A percentile compares a stretch with the other conserved stretches of the same genome.
Conservation (phyloP, 2,888 invertebrate species). For the Phanerotoma sp. region DNA sequence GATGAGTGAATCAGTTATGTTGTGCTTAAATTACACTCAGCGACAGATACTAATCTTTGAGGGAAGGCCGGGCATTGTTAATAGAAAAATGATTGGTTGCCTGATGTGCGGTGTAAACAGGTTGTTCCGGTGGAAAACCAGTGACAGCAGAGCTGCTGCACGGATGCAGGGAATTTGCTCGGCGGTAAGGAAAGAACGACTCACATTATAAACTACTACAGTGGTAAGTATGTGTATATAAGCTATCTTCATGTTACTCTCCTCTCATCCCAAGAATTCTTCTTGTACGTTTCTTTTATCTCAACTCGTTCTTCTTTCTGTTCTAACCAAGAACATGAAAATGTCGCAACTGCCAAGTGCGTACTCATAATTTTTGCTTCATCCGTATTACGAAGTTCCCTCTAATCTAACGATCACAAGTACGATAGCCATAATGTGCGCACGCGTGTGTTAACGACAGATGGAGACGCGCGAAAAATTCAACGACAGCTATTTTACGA, state of each 20-base stretch:
- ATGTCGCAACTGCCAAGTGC: constrained; percentile 31
- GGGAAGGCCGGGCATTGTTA: constrained; percentile 46
- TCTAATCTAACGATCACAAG: constrained; percentile 21
- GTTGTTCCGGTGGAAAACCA: constrained; percentile 38
- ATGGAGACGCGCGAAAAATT: constrained; percentile 30
- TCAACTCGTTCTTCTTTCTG: constrained; percentile 28
- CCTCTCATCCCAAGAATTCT: constrained; percentile 34
- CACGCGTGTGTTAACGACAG: constrained; percentile 17
- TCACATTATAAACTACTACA: neutral
- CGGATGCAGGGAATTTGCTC: constrained; percentile 15
- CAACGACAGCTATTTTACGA: constrained; percentile 32
- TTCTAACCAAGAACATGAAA: constrained; percentile 32
- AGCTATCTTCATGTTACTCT: constrained; percentile 21
- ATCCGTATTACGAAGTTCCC: constrained; percentile 25
- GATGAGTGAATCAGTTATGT: constrained; percentile 8
- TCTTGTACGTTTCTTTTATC: constrained; percentile 26
- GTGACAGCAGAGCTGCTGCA: constrained; percentile 10
- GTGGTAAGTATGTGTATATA: neutral
- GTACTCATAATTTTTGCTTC: constrained; percentile 16
- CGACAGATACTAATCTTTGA: constrained; percentile 45
- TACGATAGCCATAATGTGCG: constrained; percentile 21
- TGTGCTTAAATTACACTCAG: constrained; percentile 18
- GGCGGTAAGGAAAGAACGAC: constrained; percentile 6
- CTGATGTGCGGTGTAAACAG: constrained; percentile 45
- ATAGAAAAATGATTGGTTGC: constrained; percentile 47